These are phyloP conservation scores for Setophaga petechia DNA, from an alignment of 2,113 vertebrate species.

Conservation along the genomic window DNA sequence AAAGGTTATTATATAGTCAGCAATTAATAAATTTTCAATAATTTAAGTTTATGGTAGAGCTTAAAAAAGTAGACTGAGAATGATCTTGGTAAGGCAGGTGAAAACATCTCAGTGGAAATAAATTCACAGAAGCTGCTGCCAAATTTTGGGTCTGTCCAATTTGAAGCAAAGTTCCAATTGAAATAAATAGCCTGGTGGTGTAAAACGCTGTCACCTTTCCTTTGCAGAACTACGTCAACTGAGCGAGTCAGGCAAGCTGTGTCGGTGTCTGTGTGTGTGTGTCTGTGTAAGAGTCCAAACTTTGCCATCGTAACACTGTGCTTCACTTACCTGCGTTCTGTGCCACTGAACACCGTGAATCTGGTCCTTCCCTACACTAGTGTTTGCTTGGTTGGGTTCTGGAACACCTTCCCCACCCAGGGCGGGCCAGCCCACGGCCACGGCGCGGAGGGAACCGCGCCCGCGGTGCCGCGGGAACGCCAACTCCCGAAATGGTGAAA, in stretches of 20 bases:
- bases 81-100: conserved; percentile 94
- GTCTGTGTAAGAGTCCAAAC: conserved; percentile 65
- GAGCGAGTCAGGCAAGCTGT: conserved; percentile 73
- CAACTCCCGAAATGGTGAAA: background rate
- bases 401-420: conserved; percentile 12
- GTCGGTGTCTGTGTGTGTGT: conserved; percentile 29
- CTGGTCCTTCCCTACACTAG: conserved; percentile 76
- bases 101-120: conserved; percentile 83
- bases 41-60: conserved; percentile 90
- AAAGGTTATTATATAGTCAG: conserved; percentile 91
- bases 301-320: conserved; percentile 77
- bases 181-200: conserved; percentile 59
- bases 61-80: conserved; percentile 87
- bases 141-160: conserved; percentile 63
- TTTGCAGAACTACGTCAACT: conserved; percentile 70
- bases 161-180: conserved; percentile 62
- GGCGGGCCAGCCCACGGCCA: conserved; percentile 1
- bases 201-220: conserved; percentile 61
- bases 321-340: conserved; percentile 78
- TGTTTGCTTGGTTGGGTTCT: conserved; percentile 35
- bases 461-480: background rate
- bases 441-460: conserved; percentile 4
- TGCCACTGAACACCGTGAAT: conserved; percentile 72
- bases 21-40: conserved; percentile 95
- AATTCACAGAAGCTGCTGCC: conserved; percentile 76